Evolutionary conservation across 2,797 vertebrate genomes (phyloP), one percentile per base, ranked within the genome.

Genomic region (Micropoecilia bifurca): DNA sequence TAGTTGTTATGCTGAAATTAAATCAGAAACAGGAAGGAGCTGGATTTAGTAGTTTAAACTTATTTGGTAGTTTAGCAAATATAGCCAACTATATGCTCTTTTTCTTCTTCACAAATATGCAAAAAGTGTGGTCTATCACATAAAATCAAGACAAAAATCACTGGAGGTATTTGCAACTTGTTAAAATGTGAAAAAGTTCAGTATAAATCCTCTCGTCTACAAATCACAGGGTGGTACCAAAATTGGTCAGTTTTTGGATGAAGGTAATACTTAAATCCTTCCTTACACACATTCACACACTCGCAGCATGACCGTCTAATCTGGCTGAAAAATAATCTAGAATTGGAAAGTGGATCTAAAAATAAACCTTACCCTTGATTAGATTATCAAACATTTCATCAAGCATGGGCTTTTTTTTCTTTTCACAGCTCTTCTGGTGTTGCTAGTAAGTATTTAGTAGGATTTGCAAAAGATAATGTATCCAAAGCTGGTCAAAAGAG

Each of bases 331-430:
- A 74, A 73, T 82, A 85, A 92, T 91, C 84, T 88, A 78, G 78
- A 85, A 55, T 66, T 61, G 61, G 71, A 79, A 69, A 75, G 78
- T 36, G 36, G 66, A 76, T 78, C 83, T 89, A 83, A 89, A 89
- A 88, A 89, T 87, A 88, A 36, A 85, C 72, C 84, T 81, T 74
- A 73, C 41, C n/a, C 30, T 71, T 92, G 84, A 91, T 86, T 84
- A 89, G 85, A 94, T 92, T 87, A 87, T 81, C 84, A 83, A 83
- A 86, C 71, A 83, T 86, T 83, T 85, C 83, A 89, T 90, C 5
- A 78, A 43, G 75, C 68, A 71, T 61, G 68, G 81, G 63, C 74
- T 16, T 71, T 79, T 74, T 7, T 63, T 45, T 36, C 63, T 18
- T 66, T 71, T 45, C 66, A 63, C 18, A 84, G 66, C 48, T 68